These are phyloP conservation scores for Acanthurus leucopareius DNA, from an alignment of 2,797 vertebrate species.

Conservation along the genomic window DNA sequence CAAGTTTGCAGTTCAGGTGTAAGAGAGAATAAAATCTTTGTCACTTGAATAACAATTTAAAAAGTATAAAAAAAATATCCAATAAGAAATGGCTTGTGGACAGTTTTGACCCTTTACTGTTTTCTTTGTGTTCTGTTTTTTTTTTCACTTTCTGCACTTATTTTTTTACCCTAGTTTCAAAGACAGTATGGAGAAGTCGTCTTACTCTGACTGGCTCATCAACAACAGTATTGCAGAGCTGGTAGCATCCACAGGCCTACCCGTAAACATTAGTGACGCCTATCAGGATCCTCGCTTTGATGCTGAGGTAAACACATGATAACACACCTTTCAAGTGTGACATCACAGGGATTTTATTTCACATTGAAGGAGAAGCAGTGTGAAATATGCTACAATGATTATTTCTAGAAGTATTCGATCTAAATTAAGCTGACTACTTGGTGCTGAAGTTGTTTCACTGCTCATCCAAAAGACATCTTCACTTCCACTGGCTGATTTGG, in stretches of 20 bases:
- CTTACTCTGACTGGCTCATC: conserved; percentile 98
- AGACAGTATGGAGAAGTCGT: conserved; percentile 96
- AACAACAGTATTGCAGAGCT: conserved; percentile 98
- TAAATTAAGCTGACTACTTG: not conserved
- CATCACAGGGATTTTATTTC: conserved; percentile 6
- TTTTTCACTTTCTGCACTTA: conserved; percentile 8
- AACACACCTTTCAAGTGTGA: conserved; percentile 5
- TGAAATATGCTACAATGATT: not conserved
- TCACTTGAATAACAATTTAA: not conserved
- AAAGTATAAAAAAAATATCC: conserved; percentile 2
- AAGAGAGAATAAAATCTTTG: conserved; percentile 1
- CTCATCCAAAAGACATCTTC: not conserved
- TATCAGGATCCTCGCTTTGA: conserved; percentile 99
- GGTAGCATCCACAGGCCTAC: conserved; percentile 97
- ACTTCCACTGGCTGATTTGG: not conserved
- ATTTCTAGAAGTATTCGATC: conserved; percentile 5
- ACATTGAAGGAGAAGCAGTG: not conserved
- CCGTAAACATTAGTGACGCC: conserved; percentile 97
- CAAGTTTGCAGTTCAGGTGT: conserved; percentile 34
- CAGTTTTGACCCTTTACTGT: not conserved
- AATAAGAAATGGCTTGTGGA: not conserved
- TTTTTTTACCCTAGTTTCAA: conserved; percentile 89
- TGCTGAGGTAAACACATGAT: conserved; percentile 88
- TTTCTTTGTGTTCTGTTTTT: conserved; percentile 1
- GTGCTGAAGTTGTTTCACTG: not conserved